Base-by-base conservation (phyloP, 1,140 invertebrate genomes). In the Anastrepha ludens region DNA sequence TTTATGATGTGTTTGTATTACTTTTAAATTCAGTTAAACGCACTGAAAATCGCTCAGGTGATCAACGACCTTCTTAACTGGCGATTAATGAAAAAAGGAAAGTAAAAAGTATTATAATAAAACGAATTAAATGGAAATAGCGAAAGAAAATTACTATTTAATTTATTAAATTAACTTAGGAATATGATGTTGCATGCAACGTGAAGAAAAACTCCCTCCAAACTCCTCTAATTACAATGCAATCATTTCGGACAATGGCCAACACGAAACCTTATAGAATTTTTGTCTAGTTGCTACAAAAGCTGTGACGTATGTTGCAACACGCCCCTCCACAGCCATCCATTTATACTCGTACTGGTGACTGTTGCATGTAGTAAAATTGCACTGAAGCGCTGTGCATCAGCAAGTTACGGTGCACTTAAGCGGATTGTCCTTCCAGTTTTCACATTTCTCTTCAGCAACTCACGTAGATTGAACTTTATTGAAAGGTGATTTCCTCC, bases 391-490 rank as follows among this genome's bases (percentile, higher is more conserved):
- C 39, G 8, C 64, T 39, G 64, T 29, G 64, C 13, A 55, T 62
- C 60, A 13, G 60, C 13, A 62, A 5, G 60, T 62, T 62, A 62
- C 1, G n/a, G 47, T 55, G 6, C 9, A 81, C 47, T 29, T 81
- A 81, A 81, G 74, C 74, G 17, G 74, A 81, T 81, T 81, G 74
- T 81, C 44, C 47, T 81, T 81, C 47, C 7, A 4, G 74, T 67
- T 29, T 67, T 29, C 20, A 67, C 64, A 29, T 55, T 55, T 55
- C 50, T 55, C 50, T 8, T 55, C 50, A 2, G 50, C 50, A 55
- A 55, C 50, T 55, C 64, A 67, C 7, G 20, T 29, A 67, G 20
- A 81, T 81, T 47, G 74, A 58, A 81, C 20, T 13, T 20, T 55
- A 81, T 81, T 55, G 74, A 55, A 55, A 55, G 47, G 47, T 81